Percentiles rank a stretch among this genome's conserved stretches.
Evolutionary conservation across 53 echinoderm and acorn worm species (phyloP).

Genomic region (Zoroaster sp.): DNA sequence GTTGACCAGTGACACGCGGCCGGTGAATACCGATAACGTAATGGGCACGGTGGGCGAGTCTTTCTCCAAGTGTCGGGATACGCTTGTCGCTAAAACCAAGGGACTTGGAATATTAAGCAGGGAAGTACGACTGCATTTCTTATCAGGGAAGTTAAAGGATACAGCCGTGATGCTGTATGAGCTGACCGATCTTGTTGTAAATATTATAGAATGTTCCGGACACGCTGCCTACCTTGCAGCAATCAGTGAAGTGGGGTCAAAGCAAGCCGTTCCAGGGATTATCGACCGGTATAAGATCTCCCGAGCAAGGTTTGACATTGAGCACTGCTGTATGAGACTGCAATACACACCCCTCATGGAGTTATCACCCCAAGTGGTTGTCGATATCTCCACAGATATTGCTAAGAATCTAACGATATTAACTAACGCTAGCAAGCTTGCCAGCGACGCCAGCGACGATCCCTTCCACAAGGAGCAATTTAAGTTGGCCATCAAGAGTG

Average conservation of each 20-base stretch:
- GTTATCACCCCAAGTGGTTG: slow-evolving; percentile 78
- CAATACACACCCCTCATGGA: slow-evolving; percentile 83
- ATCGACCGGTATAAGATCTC: slow-evolving; percentile 93
- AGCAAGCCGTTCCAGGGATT: slow-evolving; percentile 90
- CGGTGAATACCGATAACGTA: slow-evolving; percentile 92
- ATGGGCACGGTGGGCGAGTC: slow-evolving; percentile 82
- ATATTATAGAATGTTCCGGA: slow-evolving; percentile 89
- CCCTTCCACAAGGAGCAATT: slow-evolving; percentile 95
- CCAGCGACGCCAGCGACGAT: slow-evolving; percentile 96
- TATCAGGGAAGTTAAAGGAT: slow-evolving; percentile 70
- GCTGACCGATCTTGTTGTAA: slow-evolving; percentile 81
- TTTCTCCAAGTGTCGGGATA: slow-evolving; percentile 94
- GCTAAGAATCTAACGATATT: slow-evolving; percentile 78
- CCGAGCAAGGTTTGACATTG: slow-evolving; percentile 87
- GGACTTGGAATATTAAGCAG: slow-evolving; percentile 87
- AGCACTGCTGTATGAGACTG: slow-evolving; percentile 82
- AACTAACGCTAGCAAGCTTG: slow-evolving; percentile 90
- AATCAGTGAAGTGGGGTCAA: slow-evolving; percentile 82
- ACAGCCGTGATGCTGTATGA: slow-evolving; percentile 71
- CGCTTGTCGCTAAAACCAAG: slow-evolving; percentile 89
- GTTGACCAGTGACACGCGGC: slow-evolving; percentile 92
- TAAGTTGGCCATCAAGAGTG: slow-evolving; percentile 86
- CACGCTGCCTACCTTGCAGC: slow-evolving; percentile 95
- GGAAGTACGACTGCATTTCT: slow-evolving; percentile 79
- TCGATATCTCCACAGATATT: slow-evolving; percentile 87